These are phyloP conservation scores for Plestiodon gilberti DNA, from an alignment of 2,113 vertebrate species.

Conservation along the genomic window DNA sequence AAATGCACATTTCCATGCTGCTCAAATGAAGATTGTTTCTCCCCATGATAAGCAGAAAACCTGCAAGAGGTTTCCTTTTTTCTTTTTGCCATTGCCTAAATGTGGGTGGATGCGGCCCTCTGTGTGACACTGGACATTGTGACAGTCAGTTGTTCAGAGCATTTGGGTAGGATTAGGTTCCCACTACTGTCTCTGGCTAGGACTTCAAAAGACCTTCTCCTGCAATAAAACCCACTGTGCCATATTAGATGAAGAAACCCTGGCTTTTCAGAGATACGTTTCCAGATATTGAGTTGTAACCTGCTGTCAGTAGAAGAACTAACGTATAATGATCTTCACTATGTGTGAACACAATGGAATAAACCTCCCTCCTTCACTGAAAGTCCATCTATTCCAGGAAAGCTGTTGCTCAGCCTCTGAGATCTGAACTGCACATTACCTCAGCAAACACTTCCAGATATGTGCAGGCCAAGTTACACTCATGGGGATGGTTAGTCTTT, in stretches of 20 bases:
- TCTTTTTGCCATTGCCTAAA: conserved; percentile 1
- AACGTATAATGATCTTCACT: conserved; percentile 49
- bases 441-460: background rate
- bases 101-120: background rate
- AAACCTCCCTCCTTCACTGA: conserved; percentile 18
- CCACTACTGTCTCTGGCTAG: background rate
- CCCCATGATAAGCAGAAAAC: background rate
- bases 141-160: conserved; percentile 5
- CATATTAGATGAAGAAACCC: background rate
- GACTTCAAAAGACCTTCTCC: background rate
- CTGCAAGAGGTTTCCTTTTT: background rate
- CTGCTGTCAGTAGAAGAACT: conserved; percentile 40
- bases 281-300: conserved; percentile 6
- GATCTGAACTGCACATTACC: background rate
- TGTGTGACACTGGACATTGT: background rate
- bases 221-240: background rate
- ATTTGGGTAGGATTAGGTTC: conserved; percentile 4
- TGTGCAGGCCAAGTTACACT: no score
- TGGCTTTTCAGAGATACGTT: conserved; percentile 4
- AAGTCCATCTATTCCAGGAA: background rate
- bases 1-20: background rate
- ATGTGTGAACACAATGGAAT: conserved; percentile 18
- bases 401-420: no score
- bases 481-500: background rate
- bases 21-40: background rate